Conservation (phyloP, 2,113 vertebrate genomes). For the Muntiacus muntjak region DNA sequence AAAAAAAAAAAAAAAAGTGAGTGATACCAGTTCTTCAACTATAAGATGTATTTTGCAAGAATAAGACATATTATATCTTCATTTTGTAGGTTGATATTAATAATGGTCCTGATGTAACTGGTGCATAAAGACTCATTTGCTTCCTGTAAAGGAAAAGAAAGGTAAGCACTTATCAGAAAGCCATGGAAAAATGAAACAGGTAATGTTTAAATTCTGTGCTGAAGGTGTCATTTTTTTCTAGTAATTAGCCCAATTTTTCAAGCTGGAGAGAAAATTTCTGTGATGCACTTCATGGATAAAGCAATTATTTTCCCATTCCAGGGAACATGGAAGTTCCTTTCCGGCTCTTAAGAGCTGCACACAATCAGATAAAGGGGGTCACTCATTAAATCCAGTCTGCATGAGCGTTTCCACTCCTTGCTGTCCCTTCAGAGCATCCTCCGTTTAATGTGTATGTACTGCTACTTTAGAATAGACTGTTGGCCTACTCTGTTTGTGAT, state of each 20-base stretch:
- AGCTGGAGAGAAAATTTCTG: not conserved
- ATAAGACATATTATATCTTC: constrained; percentile 11
- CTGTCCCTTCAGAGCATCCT: not conserved
- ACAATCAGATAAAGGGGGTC: not conserved
- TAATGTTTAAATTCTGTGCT: not conserved
- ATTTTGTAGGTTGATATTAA: not conserved
- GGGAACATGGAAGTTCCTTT: not conserved
- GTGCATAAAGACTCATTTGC: not conserved
- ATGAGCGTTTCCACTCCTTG: not conserved
- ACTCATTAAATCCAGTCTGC: not conserved
- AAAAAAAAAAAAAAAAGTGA: not conserved
- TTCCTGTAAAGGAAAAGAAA: constrained; percentile 45
- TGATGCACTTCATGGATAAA: not conserved
- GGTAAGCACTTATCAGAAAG: not conserved
- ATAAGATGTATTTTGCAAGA: constrained; percentile 29
- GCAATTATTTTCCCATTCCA: not conserved
- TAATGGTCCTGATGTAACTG: not conserved
- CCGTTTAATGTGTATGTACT: fast-evolving
- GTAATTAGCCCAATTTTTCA: not conserved
- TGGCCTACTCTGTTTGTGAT: too few relatives aligned
- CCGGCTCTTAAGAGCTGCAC: not conserved
- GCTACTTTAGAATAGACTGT: not conserved
- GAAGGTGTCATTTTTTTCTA: not conserved
- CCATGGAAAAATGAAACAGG: not conserved
- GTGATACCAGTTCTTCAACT: constrained; percentile 29